Conservation (phyloP, 1,140 invertebrate genomes). For the Bombus ignitus region DNA sequence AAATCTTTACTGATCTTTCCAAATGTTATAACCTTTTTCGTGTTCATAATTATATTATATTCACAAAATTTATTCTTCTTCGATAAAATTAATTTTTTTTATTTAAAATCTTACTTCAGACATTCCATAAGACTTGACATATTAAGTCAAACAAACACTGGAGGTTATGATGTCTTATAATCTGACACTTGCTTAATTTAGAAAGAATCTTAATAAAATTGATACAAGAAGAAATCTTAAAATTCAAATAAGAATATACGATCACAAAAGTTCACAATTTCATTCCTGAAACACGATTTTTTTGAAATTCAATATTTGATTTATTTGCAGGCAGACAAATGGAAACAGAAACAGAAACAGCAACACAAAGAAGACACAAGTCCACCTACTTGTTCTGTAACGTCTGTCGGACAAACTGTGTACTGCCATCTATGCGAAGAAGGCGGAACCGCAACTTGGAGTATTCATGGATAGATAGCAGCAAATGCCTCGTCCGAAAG, state of each 20-base stretch:
- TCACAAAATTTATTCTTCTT: not conserved
- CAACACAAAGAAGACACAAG: too few species aligned
- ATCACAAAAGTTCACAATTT: too few species aligned
- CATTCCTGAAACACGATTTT: too few species aligned
- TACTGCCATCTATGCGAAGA: fast-evolving
- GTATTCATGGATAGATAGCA: too few species aligned
- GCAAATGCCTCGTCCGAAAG: fast-evolving
- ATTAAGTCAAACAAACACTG: not conserved
- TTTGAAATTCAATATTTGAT: too few species aligned
- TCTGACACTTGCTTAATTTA: too few species aligned
- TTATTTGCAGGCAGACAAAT: fast-evolving
- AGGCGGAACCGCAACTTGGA: fast-evolving
- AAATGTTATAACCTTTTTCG: conserved; percentile 82
- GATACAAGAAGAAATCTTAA: too few species aligned
- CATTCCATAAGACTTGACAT: not conserved
- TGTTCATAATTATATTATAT: conserved; percentile 45
- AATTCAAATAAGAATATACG: too few species aligned
- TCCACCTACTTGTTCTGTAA: fast-evolving
- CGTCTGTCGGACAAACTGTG: fast-evolving
- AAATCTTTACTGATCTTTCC: conserved; percentile 82
- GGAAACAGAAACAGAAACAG: too few species aligned
- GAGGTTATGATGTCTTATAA: not conserved
- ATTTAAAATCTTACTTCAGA: not conserved
- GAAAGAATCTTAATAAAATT: too few species aligned
- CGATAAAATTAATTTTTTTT: not conserved